phyloP scores from a whole-genome alignment of 2,113 vertebrate genomes.

The Astur gentilis region DNA sequence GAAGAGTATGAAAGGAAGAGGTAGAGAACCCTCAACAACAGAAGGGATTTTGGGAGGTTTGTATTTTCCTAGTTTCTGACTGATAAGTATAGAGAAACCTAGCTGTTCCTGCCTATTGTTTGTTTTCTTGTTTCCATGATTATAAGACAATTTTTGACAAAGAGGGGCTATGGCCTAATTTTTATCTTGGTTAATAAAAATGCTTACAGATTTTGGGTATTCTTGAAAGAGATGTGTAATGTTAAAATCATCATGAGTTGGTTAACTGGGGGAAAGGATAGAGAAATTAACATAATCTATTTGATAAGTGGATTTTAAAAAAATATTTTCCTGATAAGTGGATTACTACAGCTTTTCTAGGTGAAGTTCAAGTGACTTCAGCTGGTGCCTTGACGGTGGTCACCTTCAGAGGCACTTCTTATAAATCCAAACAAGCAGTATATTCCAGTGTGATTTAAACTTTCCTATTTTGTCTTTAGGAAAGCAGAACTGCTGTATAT shows the following conservation, averaged over 20 bases:
- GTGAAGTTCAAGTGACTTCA: not conserved
- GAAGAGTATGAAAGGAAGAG: not conserved
- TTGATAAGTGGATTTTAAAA: not conserved
- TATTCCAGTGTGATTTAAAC: not conserved
- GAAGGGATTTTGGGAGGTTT: not conserved
- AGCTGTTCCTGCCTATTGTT: not conserved
- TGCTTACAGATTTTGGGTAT: accelerated
- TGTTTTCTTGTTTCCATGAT: not conserved
- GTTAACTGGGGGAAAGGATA: not conserved
- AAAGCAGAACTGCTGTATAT: not conserved
- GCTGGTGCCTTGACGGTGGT: not conserved
- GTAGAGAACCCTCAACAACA: not conserved
- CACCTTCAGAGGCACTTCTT: not conserved
- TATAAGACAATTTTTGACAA: not conserved
- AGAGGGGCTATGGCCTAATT: not conserved
- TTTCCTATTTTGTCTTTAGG: not conserved
- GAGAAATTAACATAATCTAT: not conserved
- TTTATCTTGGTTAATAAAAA: not conserved
- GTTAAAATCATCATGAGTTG: not conserved
- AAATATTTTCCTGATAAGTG: not conserved
- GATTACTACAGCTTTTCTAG: not conserved
- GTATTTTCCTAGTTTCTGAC: not conserved
- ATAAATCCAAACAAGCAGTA: not conserved
- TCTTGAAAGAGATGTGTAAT: not conserved
- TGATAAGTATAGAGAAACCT: not conserved